phyloP scores from a whole-genome alignment of 2,888 invertebrate genomes.

The Unio delphinus region DNA sequence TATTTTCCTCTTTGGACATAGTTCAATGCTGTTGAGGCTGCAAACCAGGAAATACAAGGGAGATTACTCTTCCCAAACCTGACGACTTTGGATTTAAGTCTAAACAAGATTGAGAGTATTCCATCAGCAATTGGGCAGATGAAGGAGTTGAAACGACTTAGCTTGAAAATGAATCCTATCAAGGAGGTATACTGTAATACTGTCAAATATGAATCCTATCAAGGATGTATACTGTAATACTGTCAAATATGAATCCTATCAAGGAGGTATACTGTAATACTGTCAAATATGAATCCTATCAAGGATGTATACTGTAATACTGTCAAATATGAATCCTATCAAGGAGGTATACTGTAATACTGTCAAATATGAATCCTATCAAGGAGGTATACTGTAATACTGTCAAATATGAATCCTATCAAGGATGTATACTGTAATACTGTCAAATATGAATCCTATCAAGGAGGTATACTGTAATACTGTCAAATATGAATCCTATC shows the following conservation, averaged over 20 bases:
- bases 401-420: conserved; percentile 77
- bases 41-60: conserved; percentile 44
- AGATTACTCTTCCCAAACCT: conserved; percentile 80
- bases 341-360: conserved; percentile 42
- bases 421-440: conserved; percentile 42
- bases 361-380: conserved; percentile 77
- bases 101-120: conserved; percentile 85
- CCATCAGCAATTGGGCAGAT: conserved; percentile 89
- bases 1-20: background rate
- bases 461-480: conserved; percentile 42
- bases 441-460: conserved; percentile 77
- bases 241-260: conserved; percentile 77
- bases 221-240: conserved; percentile 42
- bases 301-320: conserved; percentile 42
- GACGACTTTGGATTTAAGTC: conserved; percentile 94
- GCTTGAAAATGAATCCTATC: conserved; percentile 86
- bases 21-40: conserved; percentile 20
- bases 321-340: conserved; percentile 75
- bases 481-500: conserved; percentile 77
- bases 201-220: conserved; percentile 77
- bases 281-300: conserved; percentile 77
- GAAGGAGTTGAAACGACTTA: conserved; percentile 90
- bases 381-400: conserved; percentile 42
- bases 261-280: conserved; percentile 42
- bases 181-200: conserved; percentile 42